Evolutionary conservation across 2,888 invertebrate genomes (phyloP), one percentile per base, ranked within the genome.

Genomic region (Tortricodes alternella): DNA sequence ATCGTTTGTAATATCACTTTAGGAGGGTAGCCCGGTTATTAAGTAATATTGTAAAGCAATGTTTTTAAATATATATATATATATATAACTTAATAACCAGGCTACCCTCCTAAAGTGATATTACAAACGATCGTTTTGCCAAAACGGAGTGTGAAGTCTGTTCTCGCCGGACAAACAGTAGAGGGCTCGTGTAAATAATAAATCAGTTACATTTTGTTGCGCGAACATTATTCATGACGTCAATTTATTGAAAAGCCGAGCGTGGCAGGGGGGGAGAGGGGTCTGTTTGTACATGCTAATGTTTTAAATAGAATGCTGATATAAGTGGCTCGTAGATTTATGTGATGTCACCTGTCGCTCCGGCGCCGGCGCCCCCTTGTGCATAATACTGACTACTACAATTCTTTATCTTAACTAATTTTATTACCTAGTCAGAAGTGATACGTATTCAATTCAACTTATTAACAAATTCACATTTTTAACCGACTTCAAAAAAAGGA

Each of bases 211-310:
- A 44, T 44, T 44, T 44, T 44, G 44, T 44, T 44, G 44, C 29
- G 29, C 44, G 44, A 44, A 44, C 44, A 44, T 44, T 44, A 44
- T 44, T 44, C 44, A 44, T 44, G 44, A 44, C 44, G 44, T 44
- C 44, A 44, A 44, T 44, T 44, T 44, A 44, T 44, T 44, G 44
- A 44, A 44, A 44, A 44, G 27, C 44, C 44, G 44, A 13, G 38
- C 19, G 21, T 23, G 8, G 37, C 13, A 21, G 44, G 18, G 37
- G 27, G 27, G 16, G 15, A 29, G 3, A 11, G 27, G 43, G 43
- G 18, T 16, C 18, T 44, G 43, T 44, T 44, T 44, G 43, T 29
- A 24, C 27, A 44, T 44, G 43, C 43, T 44, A 44, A 44, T 44
- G 29, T 44, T 44, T 11, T 44, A 29, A 44, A 44, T 11, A 44